phyloP scores from a whole-genome alignment of 1,140 invertebrate species.

The Drosophila equinoxialis region DNA sequence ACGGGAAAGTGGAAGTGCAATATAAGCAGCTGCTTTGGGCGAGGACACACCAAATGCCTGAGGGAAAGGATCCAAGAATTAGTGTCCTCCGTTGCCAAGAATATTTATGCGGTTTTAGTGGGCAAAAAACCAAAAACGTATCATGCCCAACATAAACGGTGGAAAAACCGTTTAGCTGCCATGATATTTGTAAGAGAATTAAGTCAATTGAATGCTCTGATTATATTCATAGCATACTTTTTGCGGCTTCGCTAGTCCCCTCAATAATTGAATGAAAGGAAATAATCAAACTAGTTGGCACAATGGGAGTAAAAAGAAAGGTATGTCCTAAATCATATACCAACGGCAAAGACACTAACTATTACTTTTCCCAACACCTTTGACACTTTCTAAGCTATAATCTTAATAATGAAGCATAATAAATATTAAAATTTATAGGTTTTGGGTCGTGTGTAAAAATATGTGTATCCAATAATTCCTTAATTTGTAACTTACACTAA shows the following conservation, averaged over 20 bases:
- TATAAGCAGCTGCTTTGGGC: conserved; percentile 55
- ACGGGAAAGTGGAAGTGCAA: conserved; percentile 41
- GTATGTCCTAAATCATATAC: neutral
- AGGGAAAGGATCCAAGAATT: conserved; percentile 4
- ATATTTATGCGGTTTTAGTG: conserved; percentile 7
- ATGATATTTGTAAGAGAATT: conserved; percentile 69
- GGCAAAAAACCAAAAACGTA: conserved; percentile 4
- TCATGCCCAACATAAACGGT: conserved; percentile 23
- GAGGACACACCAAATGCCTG: neutral
- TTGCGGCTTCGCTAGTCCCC: neutral
- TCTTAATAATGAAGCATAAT: too few relatives aligned
- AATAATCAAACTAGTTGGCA: neutral
- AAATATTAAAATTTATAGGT: too few relatives aligned
- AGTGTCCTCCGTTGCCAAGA: conserved; percentile 28
- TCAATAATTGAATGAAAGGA: too few relatives aligned
- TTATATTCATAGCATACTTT: conserved; percentile 70
- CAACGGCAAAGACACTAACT: too few relatives aligned
- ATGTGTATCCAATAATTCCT: too few relatives aligned
- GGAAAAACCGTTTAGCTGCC: conserved; percentile 57
- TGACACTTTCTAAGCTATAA: too few relatives aligned
- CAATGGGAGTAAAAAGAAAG: neutral
- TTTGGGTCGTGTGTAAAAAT: too few relatives aligned
- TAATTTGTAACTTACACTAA: too few relatives aligned
- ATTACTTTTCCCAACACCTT: too few relatives aligned
- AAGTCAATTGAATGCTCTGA: conserved; percentile 71